Evolutionary conservation across 2,113 vertebrate species (phyloP).

Genomic region (Aspidoscelis tigris): DNA sequence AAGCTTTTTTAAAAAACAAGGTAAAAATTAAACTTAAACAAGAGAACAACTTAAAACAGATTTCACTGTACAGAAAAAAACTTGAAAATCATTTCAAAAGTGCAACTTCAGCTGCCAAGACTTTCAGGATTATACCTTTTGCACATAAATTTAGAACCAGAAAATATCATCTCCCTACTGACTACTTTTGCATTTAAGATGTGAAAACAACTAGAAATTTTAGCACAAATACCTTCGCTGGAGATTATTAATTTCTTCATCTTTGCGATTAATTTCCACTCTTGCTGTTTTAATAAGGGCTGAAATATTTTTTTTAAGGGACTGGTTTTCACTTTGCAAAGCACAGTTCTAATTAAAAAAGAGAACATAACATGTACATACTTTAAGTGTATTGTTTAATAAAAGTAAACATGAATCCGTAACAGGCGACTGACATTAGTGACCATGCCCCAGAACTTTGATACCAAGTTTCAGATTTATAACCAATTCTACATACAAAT

Average conservation of each 20-base stretch:
- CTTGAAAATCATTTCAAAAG: no score
- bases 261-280: conserved; percentile 92
- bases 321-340: conserved; percentile 87
- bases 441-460: neutral
- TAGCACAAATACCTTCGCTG: conserved; percentile 79
- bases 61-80: no score
- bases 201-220: neutral
- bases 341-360: conserved; percentile 81
- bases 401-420: neutral
- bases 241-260: conserved; percentile 91
- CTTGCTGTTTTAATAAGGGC: conserved; percentile 92
- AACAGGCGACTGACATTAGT: neutral
- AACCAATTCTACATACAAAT: neutral
- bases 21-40: no score
- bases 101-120: no score
- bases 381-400: neutral
- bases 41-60: no score
- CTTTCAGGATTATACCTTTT: no score
- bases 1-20: no score
- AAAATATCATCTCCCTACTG: neutral
- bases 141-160: neutral
- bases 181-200: neutral
- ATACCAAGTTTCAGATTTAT: neutral
- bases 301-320: conserved; percentile 95
- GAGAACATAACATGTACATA: neutral